A percentile compares a stretch with the other conserved stretches of the same genome.
Evolutionary conservation across 2,888 invertebrate genomes (phyloP).

Genomic region (Onthophagus sagittarius): DNA sequence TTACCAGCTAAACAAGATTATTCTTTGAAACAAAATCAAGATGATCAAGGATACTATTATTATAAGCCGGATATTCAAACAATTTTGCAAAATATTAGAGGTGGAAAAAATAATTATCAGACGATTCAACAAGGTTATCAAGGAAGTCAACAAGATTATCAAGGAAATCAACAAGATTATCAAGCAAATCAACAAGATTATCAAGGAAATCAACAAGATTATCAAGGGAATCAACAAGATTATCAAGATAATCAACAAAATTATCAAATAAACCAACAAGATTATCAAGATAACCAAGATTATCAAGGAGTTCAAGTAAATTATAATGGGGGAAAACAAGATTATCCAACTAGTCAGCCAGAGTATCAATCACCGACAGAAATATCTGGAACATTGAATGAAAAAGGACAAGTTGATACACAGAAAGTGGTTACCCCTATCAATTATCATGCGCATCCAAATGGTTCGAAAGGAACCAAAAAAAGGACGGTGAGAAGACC

Average conservation of each 20-base stretch:
- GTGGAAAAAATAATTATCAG: not conserved
- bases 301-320: not conserved
- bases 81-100: not conserved
- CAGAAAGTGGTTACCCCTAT: slow-evolving; percentile 6
- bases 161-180: not conserved
- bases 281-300: not conserved
- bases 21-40: slow-evolving; percentile 19
- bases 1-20: not conserved
- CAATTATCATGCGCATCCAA: slow-evolving; percentile 18
- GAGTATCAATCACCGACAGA: not conserved
- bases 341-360: slow-evolving; percentile 1
- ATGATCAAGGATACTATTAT: slow-evolving; percentile 24
- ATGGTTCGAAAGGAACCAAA: not conserved
- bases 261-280: not conserved
- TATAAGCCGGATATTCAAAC: slow-evolving; percentile 17
- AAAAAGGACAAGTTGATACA: not conserved
- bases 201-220: not conserved
- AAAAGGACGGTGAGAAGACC: slow-evolving; percentile 17
- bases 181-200: not conserved
- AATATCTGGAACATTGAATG: slow-evolving; percentile 12
- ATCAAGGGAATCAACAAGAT: not conserved
- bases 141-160: not conserved
- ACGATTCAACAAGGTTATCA: not conserved
- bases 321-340: not conserved
- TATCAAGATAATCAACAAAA: slow-evolving; percentile 10